Evolutionary conservation across 2,888 invertebrate species (phyloP), one percentile per base, ranked within the genome.

Genomic region (Agrochola lota): DNA sequence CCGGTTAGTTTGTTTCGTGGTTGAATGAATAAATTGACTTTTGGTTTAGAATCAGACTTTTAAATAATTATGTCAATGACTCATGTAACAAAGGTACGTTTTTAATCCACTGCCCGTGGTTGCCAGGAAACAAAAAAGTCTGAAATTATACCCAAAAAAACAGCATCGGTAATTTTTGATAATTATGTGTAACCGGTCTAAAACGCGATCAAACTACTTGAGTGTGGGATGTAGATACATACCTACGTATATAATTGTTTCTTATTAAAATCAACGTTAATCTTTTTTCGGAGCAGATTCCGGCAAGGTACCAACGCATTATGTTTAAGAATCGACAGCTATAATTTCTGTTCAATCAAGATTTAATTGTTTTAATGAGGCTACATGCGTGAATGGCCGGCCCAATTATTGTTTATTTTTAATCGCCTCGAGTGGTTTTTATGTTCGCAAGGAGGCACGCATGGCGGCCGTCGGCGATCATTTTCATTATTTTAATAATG

Each of bases 401-500:
- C 93, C 95, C 96, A 96, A 96, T 96, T 96, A 96, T 96, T 96
- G 96, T 96, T 96, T 96, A 96, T 96, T 96, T 96, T 96, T 96
- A 96, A 96, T 96, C 96, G 96, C 96, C 96, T 91, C 94, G 94
- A 96, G 96, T 94, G 96, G 95, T 96, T 96, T 96, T 96, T 95
- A 94, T 95, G 96, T 96, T 96, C 94, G 96, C 96, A 95, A 96
- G 91, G 94, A 94, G 90, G 94, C 96, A 95, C 95, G 95, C 96
- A 96, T 94, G 94, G 95, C 90, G 94, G 95, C 96, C 95, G 87
- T 89, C 86, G 94, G 96, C 96, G 95, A 94, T 96, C 96, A 96
- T 96, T 96, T 96, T 96, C 96, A 96, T 96, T 96, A 96, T 96
- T 96, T 96, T 96, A 96, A 96, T 96, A 96, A 96, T 96, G 96